These are phyloP conservation scores for Pollicipes pollicipes DNA, from an alignment of 1,140 invertebrate genomes.

Conservation along the genomic window DNA sequence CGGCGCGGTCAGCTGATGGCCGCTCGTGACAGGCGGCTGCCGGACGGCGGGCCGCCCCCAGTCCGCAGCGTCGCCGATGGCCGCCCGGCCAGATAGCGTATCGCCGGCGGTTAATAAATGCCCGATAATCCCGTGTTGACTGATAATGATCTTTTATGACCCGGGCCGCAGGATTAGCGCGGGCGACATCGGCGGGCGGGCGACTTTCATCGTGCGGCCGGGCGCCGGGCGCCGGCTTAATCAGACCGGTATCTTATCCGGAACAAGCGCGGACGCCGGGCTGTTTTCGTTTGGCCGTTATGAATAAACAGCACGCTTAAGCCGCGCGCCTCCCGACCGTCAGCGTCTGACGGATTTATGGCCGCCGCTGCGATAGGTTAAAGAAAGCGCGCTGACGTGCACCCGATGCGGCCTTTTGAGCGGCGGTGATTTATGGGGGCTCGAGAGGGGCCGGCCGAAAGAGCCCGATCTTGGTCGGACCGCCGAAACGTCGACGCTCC, in stretches of 20 bases:
- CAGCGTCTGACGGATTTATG: not conserved
- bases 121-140: not conserved
- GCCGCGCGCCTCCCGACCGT: not conserved
- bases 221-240: not conserved
- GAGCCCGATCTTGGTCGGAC: too few relatives aligned
- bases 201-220: not conserved
- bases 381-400: not conserved
- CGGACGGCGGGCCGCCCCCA: too few relatives aligned
- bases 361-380: not conserved
- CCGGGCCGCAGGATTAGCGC: not conserved
- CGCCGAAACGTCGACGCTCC: too few relatives aligned
- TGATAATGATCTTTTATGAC: not conserved
- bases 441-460: too few relatives aligned
- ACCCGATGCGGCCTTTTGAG: not conserved
- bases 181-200: too few relatives aligned
- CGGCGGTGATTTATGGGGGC: not conserved
- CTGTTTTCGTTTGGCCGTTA: not conserved
- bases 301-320: not conserved
- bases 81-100: not conserved
- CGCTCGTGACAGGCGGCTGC: too few relatives aligned
- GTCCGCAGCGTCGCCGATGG: not conserved
- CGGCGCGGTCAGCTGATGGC: too few relatives aligned
- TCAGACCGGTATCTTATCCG: not conserved
- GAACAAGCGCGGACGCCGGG: too few relatives aligned
- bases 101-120: not conserved